Percentiles rank a stretch among this genome's conserved stretches.
Conservation (phyloP, 2,888 invertebrate species). For the Ophraella communa region DNA sequence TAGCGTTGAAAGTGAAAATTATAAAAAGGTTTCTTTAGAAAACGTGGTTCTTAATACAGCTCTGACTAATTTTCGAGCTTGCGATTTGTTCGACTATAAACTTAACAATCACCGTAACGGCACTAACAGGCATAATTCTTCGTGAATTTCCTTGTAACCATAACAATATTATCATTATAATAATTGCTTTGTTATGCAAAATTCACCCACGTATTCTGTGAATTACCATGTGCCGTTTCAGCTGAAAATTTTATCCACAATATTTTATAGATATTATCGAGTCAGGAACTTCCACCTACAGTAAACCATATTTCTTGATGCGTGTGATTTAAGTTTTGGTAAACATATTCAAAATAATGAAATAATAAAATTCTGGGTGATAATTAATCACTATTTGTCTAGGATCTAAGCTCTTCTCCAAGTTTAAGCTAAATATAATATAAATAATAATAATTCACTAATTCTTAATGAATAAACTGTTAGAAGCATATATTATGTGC, state of each 20-base stretch:
- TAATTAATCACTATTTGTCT: too few species aligned
- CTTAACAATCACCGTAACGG: not conserved
- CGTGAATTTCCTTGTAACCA: not conserved
- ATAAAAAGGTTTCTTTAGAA: too few species aligned
- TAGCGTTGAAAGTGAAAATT: too few species aligned
- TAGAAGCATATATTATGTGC: too few species aligned
- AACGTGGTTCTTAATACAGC: not conserved
- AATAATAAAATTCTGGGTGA: too few species aligned
- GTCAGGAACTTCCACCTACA: constrained; percentile 1
- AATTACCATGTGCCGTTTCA: not conserved
- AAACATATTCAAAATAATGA: too few species aligned
- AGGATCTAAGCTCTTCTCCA: too few species aligned
- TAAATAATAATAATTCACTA: too few species aligned
- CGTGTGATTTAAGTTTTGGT: too few species aligned
- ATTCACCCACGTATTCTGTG: not conserved
- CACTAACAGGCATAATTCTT: not conserved
- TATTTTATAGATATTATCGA: not conserved
- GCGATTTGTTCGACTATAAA: not conserved
- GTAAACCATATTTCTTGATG: not conserved
- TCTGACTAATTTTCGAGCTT: not conserved
- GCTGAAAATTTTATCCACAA: not conserved
- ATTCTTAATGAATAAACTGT: too few species aligned
- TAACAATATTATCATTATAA: not conserved
- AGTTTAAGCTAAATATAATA: too few species aligned
- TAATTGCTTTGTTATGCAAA: constrained; percentile 3